Base-by-base conservation (phyloP, 1,140 invertebrate genomes). In the Trigoniulus corallinus region DNA sequence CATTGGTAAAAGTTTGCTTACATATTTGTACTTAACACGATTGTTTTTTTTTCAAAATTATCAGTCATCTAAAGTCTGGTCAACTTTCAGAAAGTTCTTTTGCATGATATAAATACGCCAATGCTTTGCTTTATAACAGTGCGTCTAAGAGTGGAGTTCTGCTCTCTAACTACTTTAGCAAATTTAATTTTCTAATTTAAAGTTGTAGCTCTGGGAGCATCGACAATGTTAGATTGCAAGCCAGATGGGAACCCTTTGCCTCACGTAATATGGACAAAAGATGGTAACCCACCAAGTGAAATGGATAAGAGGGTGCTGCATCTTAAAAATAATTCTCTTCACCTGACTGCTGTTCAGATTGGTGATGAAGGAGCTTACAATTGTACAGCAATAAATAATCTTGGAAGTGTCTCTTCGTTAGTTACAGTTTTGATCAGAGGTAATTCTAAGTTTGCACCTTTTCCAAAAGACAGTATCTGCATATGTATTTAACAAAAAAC, bases 271-370 rank as follows among this genome's bases (percentile, higher is more conserved):
- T 70, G 68, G 68, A 58, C 55, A 53, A 61, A 62, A 46, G 62
- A 61, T 22, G 58, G 54, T 43, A 7, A 37, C 15, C 48, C 49
- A 10, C 52, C 56, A 13, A 45, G 67, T 1, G 39, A 50, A 3
- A 53, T 57, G 12, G 55, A 56, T 1, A 64, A 61, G 10, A 51
- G 64, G 4, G 26, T 68, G 2, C 53, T 58, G 13, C 59, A 67
- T n/a, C 53, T 70, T n/a, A 60, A 63, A 1, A 70, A 70, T 54
- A 64, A 66, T 56, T 63, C 67, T 3, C 54, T 70, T 21, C 63
- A 65, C 50, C 65, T 70, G 49, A 53, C 66, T 29, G 64, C 63
- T 15, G 57, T 61, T 21, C 64, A 67, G 53, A 37, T 61, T 29
- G 47, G 48, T 43, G 68, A 70, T 56, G 59, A 61, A 48, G 65